Conservation (phyloP, 2,797 vertebrate genomes). For the Sphenodon punctatus region DNA sequence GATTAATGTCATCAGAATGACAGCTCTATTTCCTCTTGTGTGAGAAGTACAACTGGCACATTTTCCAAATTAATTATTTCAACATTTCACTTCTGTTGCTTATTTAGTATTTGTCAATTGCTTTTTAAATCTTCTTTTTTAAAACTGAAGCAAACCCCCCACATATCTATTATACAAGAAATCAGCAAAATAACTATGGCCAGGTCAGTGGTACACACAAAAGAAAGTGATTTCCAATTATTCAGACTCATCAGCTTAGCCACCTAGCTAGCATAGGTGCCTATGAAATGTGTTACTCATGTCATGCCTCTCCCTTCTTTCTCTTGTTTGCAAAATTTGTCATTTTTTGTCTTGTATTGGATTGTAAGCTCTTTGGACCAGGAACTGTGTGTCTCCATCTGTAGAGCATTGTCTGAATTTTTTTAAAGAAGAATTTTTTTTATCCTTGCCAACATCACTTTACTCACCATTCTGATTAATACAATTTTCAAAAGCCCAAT, state of each 20-base stretch:
- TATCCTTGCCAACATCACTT: neutral
- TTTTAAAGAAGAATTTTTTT: constrained; percentile 22
- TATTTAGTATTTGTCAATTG: neutral
- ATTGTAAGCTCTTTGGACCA: neutral
- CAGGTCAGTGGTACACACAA: neutral
- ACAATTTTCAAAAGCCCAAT: neutral
- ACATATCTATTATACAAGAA: neutral
- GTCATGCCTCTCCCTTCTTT: neutral
- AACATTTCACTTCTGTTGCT: constrained; percentile 13
- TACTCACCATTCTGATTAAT: neutral
- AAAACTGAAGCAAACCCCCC: neutral
- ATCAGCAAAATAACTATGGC: neutral
- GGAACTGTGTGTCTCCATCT: neutral
- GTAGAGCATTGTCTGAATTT: neutral
- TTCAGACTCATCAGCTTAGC: neutral
- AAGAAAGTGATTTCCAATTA: neutral
- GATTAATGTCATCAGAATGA: constrained; percentile 49
- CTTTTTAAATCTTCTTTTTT: constrained; percentile 28
- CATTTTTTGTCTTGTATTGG: neutral
- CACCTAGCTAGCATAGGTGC: neutral
- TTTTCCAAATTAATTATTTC: constrained; percentile 6
- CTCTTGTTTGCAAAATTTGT: neutral
- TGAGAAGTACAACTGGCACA: neutral
- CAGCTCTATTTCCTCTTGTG: constrained; percentile 2
- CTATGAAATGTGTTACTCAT: neutral